Evolutionary conservation across 2,797 vertebrate species (phyloP).

Genomic region (Gallinago solitaria): DNA sequence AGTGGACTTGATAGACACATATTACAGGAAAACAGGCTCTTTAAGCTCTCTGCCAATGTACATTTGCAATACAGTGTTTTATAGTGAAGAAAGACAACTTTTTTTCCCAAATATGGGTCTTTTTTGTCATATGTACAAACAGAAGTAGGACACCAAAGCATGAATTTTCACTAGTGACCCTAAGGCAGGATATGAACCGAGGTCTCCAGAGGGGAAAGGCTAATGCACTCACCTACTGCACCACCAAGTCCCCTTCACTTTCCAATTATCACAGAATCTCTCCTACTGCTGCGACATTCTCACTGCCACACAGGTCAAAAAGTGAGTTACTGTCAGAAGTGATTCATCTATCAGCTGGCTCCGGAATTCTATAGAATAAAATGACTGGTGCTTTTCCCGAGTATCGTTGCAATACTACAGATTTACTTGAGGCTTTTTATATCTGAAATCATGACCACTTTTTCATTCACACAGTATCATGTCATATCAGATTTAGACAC

Average conservation of each 20-base stretch:
- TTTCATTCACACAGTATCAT: neutral
- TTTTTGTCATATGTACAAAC: neutral
- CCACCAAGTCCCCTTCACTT: slow-evolving; percentile 54
- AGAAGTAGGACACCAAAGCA: neutral
- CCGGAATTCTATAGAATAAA: slow-evolving; percentile 8
- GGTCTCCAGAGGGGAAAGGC: slow-evolving; percentile 48
- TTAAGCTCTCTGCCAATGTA: neutral
- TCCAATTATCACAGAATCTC: slow-evolving; percentile 58
- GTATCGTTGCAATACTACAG: neutral
- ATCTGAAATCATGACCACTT: neutral
- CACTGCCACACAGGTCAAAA: slow-evolving; percentile 51
- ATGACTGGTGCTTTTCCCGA: neutral
- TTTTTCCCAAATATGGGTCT: neutral
- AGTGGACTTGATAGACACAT: neutral
- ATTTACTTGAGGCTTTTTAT: neutral
- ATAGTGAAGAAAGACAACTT: neutral
- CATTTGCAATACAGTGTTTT: neutral
- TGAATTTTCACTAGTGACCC: slow-evolving; percentile 42
- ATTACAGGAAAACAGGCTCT: neutral
- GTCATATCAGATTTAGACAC: neutral
- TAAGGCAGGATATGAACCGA: slow-evolving; percentile 22
- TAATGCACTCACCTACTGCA: slow-evolving; percentile 49
- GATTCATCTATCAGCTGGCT: slow-evolving; percentile 49
- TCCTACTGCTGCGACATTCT: slow-evolving; percentile 44
- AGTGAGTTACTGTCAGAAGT: slow-evolving; percentile 61